Conservation (phyloP, 2,888 invertebrate species). For the Endotricha flammealis region DNA sequence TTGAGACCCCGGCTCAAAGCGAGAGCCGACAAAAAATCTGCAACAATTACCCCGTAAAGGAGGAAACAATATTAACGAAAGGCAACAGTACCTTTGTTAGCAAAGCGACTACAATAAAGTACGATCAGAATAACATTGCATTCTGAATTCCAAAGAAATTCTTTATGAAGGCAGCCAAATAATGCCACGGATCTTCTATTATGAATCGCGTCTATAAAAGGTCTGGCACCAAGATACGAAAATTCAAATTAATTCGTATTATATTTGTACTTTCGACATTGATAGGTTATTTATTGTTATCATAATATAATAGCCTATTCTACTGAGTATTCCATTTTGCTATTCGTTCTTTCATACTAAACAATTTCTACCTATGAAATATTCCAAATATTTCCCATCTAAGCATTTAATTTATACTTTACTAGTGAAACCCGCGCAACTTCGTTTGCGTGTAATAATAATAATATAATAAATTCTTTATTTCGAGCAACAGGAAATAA, state of each 20-base stretch:
- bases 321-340: no score
- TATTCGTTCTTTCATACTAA: no score
- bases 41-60: conserved; percentile 33
- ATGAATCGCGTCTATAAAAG: conserved; percentile 4
- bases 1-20: conserved; percentile 35
- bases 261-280: background rate
- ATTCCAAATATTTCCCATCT: no score
- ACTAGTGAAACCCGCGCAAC: no score
- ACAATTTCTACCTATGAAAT: no score
- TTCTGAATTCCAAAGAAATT: conserved; percentile 18
- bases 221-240: background rate
- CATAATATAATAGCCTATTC: no score
- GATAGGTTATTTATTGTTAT: conserved; percentile 3
- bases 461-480: no score
- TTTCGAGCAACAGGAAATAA: no score
- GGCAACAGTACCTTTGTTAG: conserved; percentile 25
- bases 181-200: conserved; percentile 17
- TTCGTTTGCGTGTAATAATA: no score
- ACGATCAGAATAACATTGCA: conserved; percentile 15
- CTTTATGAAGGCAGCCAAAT: conserved; percentile 30
- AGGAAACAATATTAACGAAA: conserved; percentile 31
- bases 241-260: conserved; percentile 5
- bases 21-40: conserved; percentile 31
- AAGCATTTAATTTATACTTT: no score
- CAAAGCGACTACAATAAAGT: conserved; percentile 22